Evolutionary conservation across 2,113 vertebrate species (phyloP).

Genomic region (Arothron firmamentum): DNA sequence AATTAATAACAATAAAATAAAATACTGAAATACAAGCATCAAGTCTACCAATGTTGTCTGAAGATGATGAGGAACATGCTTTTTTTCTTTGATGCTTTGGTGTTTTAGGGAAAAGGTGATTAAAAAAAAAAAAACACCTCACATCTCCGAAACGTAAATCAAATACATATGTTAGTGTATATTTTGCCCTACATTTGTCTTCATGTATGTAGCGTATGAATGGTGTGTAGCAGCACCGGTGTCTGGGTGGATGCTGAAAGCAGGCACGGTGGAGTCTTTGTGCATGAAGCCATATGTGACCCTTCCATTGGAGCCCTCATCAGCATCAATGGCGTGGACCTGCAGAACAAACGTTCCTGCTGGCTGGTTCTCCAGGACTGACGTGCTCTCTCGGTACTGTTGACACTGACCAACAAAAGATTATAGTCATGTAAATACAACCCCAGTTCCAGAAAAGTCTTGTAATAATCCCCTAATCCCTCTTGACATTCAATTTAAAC

Average conservation of each 20-base stretch:
- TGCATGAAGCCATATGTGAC: constrained; percentile 89
- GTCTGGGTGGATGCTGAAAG: constrained; percentile 85
- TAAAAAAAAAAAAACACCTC: too few relatives aligned
- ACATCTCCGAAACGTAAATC: too few relatives aligned
- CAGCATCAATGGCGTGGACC: constrained; percentile 84
- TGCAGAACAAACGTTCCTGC: constrained; percentile 82
- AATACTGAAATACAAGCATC: too few relatives aligned
- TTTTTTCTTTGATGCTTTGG: too few relatives aligned
- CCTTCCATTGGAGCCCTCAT: constrained; percentile 84
- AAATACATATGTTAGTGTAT: too few relatives aligned
- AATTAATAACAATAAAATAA: too few relatives aligned
- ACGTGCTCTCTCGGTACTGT: constrained; percentile 79
- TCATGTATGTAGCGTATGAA: too few relatives aligned
- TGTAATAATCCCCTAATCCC: neutral
- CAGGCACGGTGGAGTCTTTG: constrained; percentile 81
- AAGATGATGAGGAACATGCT: too few relatives aligned
- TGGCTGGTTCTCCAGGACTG: constrained; percentile 86
- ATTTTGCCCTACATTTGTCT: too few relatives aligned
- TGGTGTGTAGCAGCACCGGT: constrained; percentile 73
- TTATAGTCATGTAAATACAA: neutral
- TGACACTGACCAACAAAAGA: constrained; percentile 74
- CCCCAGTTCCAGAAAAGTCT: neutral
- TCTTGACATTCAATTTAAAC: neutral
- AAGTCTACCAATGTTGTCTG: too few relatives aligned
- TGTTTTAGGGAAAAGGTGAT: too few relatives aligned